A percentile compares a stretch with the other conserved stretches of the same genome.
Evolutionary conservation across 2,797 vertebrate genomes (phyloP).

Genomic region (Setipinna tenuifilis): DNA sequence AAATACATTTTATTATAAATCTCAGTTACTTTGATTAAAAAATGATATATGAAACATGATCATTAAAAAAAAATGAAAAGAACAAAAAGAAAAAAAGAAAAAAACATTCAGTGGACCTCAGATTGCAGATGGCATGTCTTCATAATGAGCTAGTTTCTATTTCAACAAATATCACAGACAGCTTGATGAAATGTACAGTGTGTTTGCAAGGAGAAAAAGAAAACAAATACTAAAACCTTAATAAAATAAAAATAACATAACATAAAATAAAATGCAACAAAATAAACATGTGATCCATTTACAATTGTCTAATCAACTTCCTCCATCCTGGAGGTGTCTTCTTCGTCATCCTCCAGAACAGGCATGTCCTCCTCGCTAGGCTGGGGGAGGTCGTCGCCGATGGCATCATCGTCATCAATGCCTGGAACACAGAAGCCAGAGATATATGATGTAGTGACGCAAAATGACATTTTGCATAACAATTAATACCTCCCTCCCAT

Average conservation of each 20-base stretch:
- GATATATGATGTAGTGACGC: neutral
- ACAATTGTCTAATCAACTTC: slow-evolving; percentile 76
- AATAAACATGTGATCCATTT: slow-evolving; percentile 43
- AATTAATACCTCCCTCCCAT: no score
- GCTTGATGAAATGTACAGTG: neutral
- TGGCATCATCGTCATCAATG: slow-evolving; percentile 79
- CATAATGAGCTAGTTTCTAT: neutral
- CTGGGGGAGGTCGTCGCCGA: slow-evolving; percentile 74
- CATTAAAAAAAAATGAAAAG: neutral
- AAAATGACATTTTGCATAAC: neutral
- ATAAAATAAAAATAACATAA: slow-evolving; percentile 32
- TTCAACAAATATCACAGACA: neutral
- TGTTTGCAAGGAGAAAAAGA: no score
- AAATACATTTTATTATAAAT: slow-evolving; percentile 78
- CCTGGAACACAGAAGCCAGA: slow-evolving; percentile 60
- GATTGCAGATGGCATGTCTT: neutral
- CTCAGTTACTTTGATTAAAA: slow-evolving; percentile 44
- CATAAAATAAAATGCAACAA: slow-evolving; percentile 27
- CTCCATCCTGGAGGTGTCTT: slow-evolving; percentile 83
- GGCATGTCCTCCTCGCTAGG: slow-evolving; percentile 81
- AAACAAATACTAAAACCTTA: neutral
- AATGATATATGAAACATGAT: neutral
- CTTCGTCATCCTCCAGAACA: slow-evolving; percentile 80
- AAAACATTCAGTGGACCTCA: slow-evolving; percentile 8
- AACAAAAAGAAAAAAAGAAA: neutral